These are phyloP conservation scores for Seira sanloemensis DNA, from an alignment of 2,888 invertebrate species.

Conservation along the genomic window DNA sequence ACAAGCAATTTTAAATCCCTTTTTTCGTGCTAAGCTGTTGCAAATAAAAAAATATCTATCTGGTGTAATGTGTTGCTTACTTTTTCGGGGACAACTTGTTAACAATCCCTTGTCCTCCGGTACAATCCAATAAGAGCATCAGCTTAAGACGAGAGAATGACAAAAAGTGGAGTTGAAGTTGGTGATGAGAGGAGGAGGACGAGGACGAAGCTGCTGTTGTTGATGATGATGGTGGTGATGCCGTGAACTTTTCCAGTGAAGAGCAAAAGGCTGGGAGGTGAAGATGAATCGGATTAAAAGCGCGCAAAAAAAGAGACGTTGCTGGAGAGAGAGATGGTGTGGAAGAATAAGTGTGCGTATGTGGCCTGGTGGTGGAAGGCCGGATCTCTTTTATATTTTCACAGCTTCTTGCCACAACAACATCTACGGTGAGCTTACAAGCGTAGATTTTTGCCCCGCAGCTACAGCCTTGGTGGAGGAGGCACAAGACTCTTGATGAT, in stretches of 20 bases:
- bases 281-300: constrained; percentile 43
- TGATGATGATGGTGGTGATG: constrained; percentile 1
- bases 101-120: constrained; percentile 33
- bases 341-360: neutral
- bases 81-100: constrained; percentile 52
- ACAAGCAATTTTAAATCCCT: no score
- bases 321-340: constrained; percentile 20
- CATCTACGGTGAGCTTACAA: constrained; percentile 44
- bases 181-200: no score
- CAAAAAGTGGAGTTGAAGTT: constrained; percentile 31
- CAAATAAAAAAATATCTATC: constrained; percentile 37
- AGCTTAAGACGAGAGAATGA: constrained; percentile 2
- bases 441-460: constrained; percentile 53
- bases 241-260: neutral
- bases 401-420: constrained; percentile 36
- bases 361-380: constrained; percentile 19
- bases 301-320: constrained; percentile 1
- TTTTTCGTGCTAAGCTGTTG: constrained; percentile 58
- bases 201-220: neutral
- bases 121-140: neutral
- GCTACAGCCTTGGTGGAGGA: constrained; percentile 16
- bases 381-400: constrained; percentile 42
- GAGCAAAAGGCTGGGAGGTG: constrained; percentile 13
- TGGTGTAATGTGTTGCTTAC: constrained; percentile 47
- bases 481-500: constrained; percentile 27